Evolutionary conservation across 2,797 vertebrate genomes (phyloP).

Genomic region (Austrolebias charrua): DNA sequence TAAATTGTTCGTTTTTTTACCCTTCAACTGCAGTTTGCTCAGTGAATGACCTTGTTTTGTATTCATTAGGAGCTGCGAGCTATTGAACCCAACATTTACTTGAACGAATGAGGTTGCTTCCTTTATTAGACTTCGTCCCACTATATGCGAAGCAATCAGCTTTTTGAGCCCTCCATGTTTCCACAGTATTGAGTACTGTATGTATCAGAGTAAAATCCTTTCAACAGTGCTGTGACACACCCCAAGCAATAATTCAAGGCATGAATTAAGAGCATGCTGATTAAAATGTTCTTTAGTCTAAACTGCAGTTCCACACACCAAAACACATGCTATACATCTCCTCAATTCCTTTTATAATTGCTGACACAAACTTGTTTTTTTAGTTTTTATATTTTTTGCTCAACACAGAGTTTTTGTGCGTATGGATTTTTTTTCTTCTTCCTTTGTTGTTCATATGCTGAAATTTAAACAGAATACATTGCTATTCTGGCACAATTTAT

Average conservation of each 20-base stretch:
- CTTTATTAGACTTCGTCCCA: slow-evolving; percentile 55
- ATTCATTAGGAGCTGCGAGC: slow-evolving; percentile 61
- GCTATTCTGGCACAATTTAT: slow-evolving; percentile 55
- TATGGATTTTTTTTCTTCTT: slow-evolving; percentile 13
- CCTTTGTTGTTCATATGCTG: slow-evolving; percentile 52
- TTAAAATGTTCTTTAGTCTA: slow-evolving; percentile 35
- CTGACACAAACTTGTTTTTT: slow-evolving; percentile 40
- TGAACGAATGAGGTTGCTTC: slow-evolving; percentile 68
- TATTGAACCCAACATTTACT: slow-evolving; percentile 70
- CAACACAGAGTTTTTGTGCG: slow-evolving; percentile 25
- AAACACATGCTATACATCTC: slow-evolving; percentile 42
- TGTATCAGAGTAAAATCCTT: slow-evolving; percentile 26
- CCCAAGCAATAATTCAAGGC: slow-evolving; percentile 40
- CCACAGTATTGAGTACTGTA: slow-evolving; percentile 32
- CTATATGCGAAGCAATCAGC: slow-evolving; percentile 37
- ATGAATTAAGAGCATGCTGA: slow-evolving; percentile 39
- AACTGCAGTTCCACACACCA: slow-evolving; percentile 33
- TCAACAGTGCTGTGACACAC: slow-evolving; percentile 34
- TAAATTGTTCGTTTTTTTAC: slow-evolving; percentile 73
- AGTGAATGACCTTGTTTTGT: slow-evolving; percentile 67
- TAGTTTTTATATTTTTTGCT: slow-evolving; percentile 16
- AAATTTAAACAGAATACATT: slow-evolving; percentile 38
- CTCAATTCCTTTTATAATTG: slow-evolving; percentile 42
- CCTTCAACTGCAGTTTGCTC: slow-evolving; percentile 69
- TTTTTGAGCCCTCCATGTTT: slow-evolving; percentile 41